Conservation (phyloP, 2,113 vertebrate species). For the Speoplatyrhinus poulsoni region DNA sequence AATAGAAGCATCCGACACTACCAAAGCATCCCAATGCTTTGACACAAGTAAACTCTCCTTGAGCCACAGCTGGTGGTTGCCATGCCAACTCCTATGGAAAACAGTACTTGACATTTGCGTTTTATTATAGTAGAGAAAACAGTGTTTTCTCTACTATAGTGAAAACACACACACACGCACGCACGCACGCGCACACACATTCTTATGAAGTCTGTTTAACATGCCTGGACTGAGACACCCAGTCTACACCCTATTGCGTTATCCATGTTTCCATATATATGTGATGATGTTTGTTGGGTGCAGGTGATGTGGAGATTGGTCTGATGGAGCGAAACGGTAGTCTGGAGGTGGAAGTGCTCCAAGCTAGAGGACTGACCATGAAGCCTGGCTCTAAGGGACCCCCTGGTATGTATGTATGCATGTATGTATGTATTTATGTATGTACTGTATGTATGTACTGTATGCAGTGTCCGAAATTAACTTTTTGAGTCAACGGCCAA, state of each 20-base stretch:
- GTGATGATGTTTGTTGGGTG: constrained; percentile 6
- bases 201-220: not conserved
- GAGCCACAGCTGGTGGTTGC: too few species aligned
- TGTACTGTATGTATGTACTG: not conserved
- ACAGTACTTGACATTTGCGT: too few species aligned
- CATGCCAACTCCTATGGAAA: too few species aligned
- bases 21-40: too few species aligned
- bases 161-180: too few species aligned
- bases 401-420: constrained; percentile 80
- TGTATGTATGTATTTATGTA: not conserved
- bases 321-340: constrained; percentile 92
- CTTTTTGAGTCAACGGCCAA: too few species aligned
- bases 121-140: too few species aligned
- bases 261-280: not conserved
- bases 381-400: constrained; percentile 94
- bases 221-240: not conserved
- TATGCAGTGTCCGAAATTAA: too few species aligned
- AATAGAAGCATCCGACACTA: too few species aligned
- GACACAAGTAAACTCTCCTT: too few species aligned
- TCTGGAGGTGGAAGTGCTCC: constrained; percentile 97
- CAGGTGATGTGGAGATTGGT: constrained; percentile 96
- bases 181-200: too few species aligned
- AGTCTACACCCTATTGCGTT: not conserved
- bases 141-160: too few species aligned
- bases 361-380: constrained; percentile 93